Evolutionary conservation across 2,113 vertebrate genomes (phyloP).

Genomic region (Peromyscus leucopus): DNA sequence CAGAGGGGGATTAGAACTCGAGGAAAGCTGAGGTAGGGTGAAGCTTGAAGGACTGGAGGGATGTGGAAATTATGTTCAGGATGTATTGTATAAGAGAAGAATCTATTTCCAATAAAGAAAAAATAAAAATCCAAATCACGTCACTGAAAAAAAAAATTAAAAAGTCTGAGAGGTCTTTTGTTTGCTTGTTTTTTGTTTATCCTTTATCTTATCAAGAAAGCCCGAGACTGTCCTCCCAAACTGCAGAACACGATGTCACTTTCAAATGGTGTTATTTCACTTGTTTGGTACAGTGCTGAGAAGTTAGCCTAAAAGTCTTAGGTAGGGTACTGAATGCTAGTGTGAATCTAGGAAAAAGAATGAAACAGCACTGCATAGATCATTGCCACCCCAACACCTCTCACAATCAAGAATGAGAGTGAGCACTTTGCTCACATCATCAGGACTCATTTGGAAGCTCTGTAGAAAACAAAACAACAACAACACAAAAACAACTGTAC

Average conservation of each 20-base stretch:
- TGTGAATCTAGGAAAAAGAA: background rate
- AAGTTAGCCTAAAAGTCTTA: background rate
- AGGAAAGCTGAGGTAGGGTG: rapidly evolving
- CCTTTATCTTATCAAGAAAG: background rate
- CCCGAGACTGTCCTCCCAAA: background rate
- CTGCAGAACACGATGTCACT: background rate
- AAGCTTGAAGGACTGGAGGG: background rate
- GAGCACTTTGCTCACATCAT: background rate
- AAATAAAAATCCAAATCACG: background rate
- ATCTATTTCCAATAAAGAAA: background rate
- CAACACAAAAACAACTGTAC: too few relatives aligned
- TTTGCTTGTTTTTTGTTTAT: background rate
- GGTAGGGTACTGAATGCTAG: background rate
- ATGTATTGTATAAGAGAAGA: background rate
- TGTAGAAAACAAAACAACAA: background rate
- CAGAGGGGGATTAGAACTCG: background rate
- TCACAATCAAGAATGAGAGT: background rate
- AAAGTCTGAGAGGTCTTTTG: background rate
- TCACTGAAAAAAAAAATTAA: background rate
- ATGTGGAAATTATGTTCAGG: background rate
- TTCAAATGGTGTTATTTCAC: background rate
- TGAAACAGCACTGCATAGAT: too few relatives aligned
- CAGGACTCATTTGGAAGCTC: background rate
- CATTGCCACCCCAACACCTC: background rate
- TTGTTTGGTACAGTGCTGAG: background rate